phyloP scores from a whole-genome alignment of 2,797 vertebrate genomes.

The Centropyge bicolor region DNA sequence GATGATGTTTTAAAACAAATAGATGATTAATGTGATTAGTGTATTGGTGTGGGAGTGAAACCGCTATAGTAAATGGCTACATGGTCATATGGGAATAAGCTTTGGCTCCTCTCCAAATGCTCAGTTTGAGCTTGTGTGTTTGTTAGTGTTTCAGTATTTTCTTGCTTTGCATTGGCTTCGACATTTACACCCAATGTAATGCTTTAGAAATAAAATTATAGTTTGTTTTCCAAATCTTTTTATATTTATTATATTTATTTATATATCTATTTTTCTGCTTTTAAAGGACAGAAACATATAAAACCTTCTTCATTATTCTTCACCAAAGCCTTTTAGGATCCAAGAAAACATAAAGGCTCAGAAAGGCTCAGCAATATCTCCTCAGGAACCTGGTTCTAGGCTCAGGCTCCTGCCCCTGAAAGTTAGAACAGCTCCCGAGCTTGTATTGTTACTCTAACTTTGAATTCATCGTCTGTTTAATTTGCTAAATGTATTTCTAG shows the following conservation, averaged over 20 bases:
- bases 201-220: background rate
- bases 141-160: slow-evolving; percentile 58
- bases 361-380: background rate
- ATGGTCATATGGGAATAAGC: slow-evolving; percentile 86
- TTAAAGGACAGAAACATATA: background rate
- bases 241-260: no score
- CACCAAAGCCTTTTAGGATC: background rate
- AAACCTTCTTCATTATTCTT: no score
- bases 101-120: slow-evolving; percentile 83
- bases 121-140: slow-evolving; percentile 66
- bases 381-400: background rate
- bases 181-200: slow-evolving; percentile 1
- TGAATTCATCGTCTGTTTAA: background rate
- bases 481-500: slow-evolving; percentile 20
- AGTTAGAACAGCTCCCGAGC: background rate
- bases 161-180: slow-evolving; percentile 15
- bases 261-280: background rate
- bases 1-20: slow-evolving; percentile 93
- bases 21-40: slow-evolving; percentile 95
- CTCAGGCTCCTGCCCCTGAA: background rate
- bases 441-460: background rate
- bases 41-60: slow-evolving; percentile 86
- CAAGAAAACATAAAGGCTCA: background rate
- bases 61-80: slow-evolving; percentile 85
- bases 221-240: background rate